Conservation (phyloP, 2,113 vertebrate species). For the Ahaetulla prasina region DNA sequence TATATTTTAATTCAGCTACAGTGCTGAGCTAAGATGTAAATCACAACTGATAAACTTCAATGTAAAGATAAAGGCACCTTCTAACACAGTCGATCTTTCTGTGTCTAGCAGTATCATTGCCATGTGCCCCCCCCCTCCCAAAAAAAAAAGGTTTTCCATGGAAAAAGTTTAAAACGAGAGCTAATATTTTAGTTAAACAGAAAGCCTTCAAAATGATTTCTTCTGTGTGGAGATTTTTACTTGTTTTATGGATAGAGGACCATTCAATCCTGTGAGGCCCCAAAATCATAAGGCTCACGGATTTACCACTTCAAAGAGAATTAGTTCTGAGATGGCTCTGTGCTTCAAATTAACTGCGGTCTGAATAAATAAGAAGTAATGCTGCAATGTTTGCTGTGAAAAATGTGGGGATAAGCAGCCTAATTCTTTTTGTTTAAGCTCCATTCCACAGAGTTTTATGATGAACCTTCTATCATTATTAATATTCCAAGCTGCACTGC, state of each 20-base stretch:
- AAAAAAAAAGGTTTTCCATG: neutral
- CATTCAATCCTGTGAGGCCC: neutral
- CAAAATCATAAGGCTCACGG: neutral
- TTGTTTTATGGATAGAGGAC: neutral
- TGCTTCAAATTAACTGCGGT: neutral
- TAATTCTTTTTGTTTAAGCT: neutral
- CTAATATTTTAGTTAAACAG: neutral
- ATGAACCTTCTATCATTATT: neutral
- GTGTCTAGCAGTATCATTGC: neutral
- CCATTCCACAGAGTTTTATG: neutral
- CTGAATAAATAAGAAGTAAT: constrained; percentile 1
- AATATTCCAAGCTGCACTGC: neutral
- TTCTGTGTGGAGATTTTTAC: neutral
- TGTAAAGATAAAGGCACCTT: neutral
- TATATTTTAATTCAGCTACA: neutral
- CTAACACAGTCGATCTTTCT: neutral
- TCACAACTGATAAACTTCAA: neutral
- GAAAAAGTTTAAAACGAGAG: neutral
- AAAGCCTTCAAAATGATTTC: neutral
- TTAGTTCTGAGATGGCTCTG: neutral
- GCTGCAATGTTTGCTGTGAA: neutral
- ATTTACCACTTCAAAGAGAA: constrained; percentile 1
- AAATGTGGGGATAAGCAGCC: neutral
- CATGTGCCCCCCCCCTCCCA: too few relatives aligned
- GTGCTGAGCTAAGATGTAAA: neutral